Conservation (phyloP, 2,113 vertebrate species). For the Sciurus niger region DNA sequence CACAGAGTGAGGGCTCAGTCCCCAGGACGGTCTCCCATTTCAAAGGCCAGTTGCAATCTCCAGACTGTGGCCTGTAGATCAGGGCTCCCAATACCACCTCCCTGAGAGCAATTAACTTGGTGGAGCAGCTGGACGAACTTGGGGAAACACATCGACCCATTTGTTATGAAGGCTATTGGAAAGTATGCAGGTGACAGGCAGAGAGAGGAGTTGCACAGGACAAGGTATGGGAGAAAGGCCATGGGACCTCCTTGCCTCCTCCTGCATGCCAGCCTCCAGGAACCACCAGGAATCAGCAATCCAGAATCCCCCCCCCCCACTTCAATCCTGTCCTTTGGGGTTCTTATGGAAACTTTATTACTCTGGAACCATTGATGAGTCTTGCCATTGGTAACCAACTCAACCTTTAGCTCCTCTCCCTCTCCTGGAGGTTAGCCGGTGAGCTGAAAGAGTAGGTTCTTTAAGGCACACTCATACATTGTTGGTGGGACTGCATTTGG, state of each 20-base stretch:
- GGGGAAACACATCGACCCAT: neutral
- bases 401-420: neutral
- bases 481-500: no score
- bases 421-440: neutral
- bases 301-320: no score
- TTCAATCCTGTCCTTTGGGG: neutral
- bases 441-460: neutral
- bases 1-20: neutral
- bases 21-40: neutral
- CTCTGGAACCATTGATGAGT: neutral
- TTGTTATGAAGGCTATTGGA: neutral
- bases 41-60: neutral
- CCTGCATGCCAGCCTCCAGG: neutral
- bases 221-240: neutral
- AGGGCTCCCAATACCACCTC: no score
- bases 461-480: no score
- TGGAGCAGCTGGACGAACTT: neutral
- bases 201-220: neutral
- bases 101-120: neutral
- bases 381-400: neutral
- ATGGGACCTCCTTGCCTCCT: accelerated
- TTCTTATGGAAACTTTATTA: neutral
- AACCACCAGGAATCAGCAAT: neutral
- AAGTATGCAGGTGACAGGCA: neutral
- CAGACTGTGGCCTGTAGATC: neutral